These are phyloP conservation scores for Daubentonia madagascariensis DNA, from an alignment of 2,113 vertebrate species.

Conservation along the genomic window DNA sequence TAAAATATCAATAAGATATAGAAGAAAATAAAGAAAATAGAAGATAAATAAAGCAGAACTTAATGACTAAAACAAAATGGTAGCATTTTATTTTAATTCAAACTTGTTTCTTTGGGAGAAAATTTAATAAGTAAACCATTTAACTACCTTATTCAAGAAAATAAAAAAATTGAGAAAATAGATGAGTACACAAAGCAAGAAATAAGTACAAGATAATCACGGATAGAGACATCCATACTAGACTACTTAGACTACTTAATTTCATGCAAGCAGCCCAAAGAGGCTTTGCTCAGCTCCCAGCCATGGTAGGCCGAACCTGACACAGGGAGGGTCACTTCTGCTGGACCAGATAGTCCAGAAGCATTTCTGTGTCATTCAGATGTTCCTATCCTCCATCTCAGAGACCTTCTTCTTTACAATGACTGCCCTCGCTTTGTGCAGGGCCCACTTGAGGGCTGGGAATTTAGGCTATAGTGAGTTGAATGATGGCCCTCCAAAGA, in stretches of 20 bases:
- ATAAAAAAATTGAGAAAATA: not conserved
- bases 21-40: not conserved
- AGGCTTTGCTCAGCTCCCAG: not conserved
- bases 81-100: not conserved
- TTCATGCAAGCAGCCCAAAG: not conserved
- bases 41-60: not conserved
- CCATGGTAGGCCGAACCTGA: too few species aligned
- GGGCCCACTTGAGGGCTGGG: too few species aligned
- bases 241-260: not conserved
- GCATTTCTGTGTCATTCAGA: not conserved
- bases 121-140: not conserved
- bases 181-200: not conserved
- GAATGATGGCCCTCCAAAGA: too few species aligned
- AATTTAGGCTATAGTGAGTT: not conserved
- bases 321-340: not conserved
- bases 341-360: not conserved
- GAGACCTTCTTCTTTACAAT: not conserved
- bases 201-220: not conserved
- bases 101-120: not conserved
- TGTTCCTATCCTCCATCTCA: not conserved
- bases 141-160: not conserved
- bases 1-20: not conserved
- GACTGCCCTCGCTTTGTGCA: not conserved
- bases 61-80: not conserved
- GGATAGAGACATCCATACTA: not conserved